phyloP scores from a whole-genome alignment of 2,888 invertebrate genomes.

The Stenotaenia linearis region DNA sequence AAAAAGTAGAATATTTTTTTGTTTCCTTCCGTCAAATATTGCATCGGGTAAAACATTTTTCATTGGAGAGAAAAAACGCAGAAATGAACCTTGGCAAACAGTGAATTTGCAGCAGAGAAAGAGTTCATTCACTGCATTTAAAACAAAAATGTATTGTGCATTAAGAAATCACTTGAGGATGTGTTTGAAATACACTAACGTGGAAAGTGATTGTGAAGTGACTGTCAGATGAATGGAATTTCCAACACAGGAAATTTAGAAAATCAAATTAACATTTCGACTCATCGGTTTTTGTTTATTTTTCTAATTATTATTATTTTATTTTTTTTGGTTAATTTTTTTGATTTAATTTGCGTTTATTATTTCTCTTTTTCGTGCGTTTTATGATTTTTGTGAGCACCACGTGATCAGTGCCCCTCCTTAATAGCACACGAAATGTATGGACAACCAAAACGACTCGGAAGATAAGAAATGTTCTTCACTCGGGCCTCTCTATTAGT shows the following conservation, averaged over 20 bases:
- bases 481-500: conserved; percentile 4
- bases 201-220: background rate
- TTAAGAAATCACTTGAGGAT: background rate
- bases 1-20: conserved; percentile 13
- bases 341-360: background rate
- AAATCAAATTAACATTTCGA: conserved; percentile 26
- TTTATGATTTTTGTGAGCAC: conserved; percentile 3
- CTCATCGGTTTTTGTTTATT: background rate
- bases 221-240: conserved; percentile 6
- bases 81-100: background rate
- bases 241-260: background rate
- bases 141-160: conserved; percentile 7
- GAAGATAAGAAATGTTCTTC: background rate
- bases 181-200: background rate
- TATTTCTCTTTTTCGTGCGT: background rate
- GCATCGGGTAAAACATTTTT: background rate
- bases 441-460: background rate
- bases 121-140: conserved; percentile 12
- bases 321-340: background rate
- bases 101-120: background rate
- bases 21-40: conserved; percentile 11
- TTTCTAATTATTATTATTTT: background rate
- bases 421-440: background rate
- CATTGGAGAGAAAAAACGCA: background rate
- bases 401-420: conserved; percentile 26